phyloP scores from a whole-genome alignment of 1,140 invertebrate genomes.

The Zaprionus taronus region DNA sequence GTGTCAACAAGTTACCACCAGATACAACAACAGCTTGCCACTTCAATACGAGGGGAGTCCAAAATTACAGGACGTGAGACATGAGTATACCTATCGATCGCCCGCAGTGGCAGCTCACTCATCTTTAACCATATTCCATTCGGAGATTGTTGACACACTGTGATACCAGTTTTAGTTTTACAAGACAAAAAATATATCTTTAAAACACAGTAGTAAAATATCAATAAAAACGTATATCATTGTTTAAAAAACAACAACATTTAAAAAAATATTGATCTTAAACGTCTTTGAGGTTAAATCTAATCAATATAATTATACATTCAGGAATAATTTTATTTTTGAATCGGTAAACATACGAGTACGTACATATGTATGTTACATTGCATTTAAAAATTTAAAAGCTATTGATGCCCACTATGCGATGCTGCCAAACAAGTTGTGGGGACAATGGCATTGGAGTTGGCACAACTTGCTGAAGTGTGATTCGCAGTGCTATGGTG shows the following conservation, averaged over 20 bases:
- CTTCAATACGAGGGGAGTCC: slow-evolving; percentile 51
- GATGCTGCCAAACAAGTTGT: slow-evolving; percentile 5
- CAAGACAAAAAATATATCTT: not conserved
- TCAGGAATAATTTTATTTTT: not conserved
- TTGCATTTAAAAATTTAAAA: not conserved
- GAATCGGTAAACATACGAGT: not conserved
- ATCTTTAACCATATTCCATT: slow-evolving; percentile 4
- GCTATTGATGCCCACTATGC: slow-evolving; percentile 23
- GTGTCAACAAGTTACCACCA: slow-evolving; percentile 82
- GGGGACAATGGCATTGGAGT: slow-evolving; percentile 70
- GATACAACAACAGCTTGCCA: slow-evolving; percentile 23
- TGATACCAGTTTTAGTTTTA: not conserved
- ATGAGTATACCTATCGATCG: slow-evolving; percentile 78
- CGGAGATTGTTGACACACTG: slow-evolving; percentile 10
- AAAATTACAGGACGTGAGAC: slow-evolving; percentile 81
- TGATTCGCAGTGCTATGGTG: slow-evolving; percentile 20
- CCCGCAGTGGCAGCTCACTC: slow-evolving; percentile 46
- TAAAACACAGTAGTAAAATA: not conserved
- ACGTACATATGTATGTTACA: not conserved
- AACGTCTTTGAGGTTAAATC: not conserved
- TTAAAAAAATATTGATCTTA: not conserved
- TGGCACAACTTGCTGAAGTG: slow-evolving; percentile 46
- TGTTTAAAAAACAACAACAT: not conserved
- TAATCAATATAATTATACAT: not conserved
- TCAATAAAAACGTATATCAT: not conserved